phyloP scores from a whole-genome alignment of 2,797 vertebrate species.

The Mus caroli region DNA sequence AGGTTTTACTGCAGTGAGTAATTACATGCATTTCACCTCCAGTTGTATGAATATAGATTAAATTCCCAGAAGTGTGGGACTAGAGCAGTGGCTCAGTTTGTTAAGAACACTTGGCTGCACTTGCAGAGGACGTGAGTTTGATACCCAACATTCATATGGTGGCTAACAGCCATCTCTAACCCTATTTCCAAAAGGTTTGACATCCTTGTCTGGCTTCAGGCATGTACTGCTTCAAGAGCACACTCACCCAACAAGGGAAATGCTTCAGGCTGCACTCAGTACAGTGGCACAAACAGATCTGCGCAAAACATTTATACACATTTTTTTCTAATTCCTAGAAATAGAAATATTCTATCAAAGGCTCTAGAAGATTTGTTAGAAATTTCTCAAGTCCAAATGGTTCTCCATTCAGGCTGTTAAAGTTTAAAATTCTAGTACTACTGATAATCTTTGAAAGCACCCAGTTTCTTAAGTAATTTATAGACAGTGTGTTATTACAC shows the following conservation, averaged over 20 bases:
- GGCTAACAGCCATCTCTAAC: neutral
- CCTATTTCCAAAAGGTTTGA: neutral
- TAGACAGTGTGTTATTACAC: neutral
- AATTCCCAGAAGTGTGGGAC: neutral
- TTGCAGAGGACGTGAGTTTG: neutral
- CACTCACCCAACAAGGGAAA: neutral
- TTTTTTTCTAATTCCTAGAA: neutral
- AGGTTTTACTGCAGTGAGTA: neutral
- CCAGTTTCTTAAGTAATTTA: neutral
- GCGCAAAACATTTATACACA: neutral
- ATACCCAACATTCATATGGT: neutral
- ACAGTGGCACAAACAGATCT: neutral
- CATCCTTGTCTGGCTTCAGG: neutral
- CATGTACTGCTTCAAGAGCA: neutral
- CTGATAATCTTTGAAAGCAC: constrained; percentile 20
- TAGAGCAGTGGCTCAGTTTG: neutral
- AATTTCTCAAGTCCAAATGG: neutral
- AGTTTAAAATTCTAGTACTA: constrained; percentile 15
- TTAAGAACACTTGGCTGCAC: neutral
- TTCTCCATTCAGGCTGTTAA: neutral
- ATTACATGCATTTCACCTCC: neutral
- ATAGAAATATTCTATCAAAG: constrained; percentile 18
- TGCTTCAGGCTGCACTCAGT: neutral
- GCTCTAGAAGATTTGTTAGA: neutral
- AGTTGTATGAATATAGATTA: constrained; percentile 37